Base-by-base conservation (phyloP, 2,113 vertebrate species). In the Elachura formosa region DNA sequence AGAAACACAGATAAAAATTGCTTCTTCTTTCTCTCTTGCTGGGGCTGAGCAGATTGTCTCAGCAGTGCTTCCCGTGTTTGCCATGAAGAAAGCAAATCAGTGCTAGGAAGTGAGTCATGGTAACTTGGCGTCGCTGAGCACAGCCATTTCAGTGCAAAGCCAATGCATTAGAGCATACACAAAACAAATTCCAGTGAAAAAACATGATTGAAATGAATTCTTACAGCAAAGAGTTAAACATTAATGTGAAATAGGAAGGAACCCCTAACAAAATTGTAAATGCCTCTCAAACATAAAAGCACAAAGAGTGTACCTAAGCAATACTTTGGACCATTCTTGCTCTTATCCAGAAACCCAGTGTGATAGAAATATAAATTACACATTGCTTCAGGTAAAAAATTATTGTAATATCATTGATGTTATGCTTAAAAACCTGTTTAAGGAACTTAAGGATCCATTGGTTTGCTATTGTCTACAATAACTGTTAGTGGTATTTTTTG, bases 31-130 rank as follows among this genome's bases (percentile, higher is more conserved):
- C 56, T 67, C 20, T 61, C 89, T 90, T 89, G 66, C 92, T 89
- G 90, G 12, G 81, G 26, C 59, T 92, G 80, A 95, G 82, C 96
- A 96, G 95, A 97, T 96, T 96, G 87, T 69, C 95, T 89, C 95
- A 96, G 95, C 91, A 94, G 94, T 89, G 52, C 63, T 95, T 80
- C 86, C 72, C 26, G 1, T 51, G 48, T 55, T 92, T 93, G 83
- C 72, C 92, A 91, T 4, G 36, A 83, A 93, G 51, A 76, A 88
- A 92, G 61, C 38, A 89, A 92, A 87, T 77, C n/a, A 75, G 63
- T 46, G 58, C 62, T 93, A 90, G 90, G 84, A 95, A 91, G 59
- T 97, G 93, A 96, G 59, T 91, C 91, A 93, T 24, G 43, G 40
- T 62, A 77, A 56, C 49, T 58, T 91, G 77, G 81, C 95, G 87